A percentile compares a stretch with the other conserved stretches of the same genome.
phyloP scores from a whole-genome alignment of 2,113 vertebrate species.

The Hippocampus barbouri region DNA sequence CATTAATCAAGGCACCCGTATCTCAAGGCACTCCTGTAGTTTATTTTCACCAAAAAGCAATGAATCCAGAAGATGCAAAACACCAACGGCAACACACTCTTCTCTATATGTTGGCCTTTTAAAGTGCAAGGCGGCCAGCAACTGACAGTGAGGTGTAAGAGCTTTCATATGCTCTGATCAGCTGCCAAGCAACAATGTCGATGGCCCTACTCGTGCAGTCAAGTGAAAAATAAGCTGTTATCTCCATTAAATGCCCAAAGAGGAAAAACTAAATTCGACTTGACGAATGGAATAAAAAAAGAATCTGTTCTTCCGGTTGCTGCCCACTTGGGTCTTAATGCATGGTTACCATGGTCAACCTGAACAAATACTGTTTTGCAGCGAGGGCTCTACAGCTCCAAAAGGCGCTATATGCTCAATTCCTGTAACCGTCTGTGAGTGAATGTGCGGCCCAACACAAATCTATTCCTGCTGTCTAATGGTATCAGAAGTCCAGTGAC shows the following conservation, averaged over 20 bases:
- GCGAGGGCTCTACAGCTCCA: conserved; percentile 6
- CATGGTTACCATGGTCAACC: conserved; percentile 49
- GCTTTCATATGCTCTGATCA: conserved; percentile 45
- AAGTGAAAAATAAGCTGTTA: conserved; percentile 56
- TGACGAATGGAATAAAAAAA: conserved; percentile 38
- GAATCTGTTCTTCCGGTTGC: conserved; percentile 20
- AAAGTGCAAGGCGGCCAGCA: conserved; percentile 1
- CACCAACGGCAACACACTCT: neutral
- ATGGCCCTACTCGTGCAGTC: conserved; percentile 2
- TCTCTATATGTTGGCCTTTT: conserved; percentile 10
- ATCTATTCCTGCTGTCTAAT: conserved; percentile 49
- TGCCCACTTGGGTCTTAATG: conserved; percentile 54
- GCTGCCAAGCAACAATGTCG: conserved; percentile 12
- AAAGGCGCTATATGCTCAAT: conserved; percentile 45
- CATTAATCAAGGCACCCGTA: too few species aligned
- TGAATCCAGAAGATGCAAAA: neutral
- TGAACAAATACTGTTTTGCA: conserved; percentile 17
- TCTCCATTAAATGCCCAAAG: conserved; percentile 53
- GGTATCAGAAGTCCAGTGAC: conserved; percentile 15
- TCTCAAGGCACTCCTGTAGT: too few species aligned
- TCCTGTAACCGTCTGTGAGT: conserved; percentile 39
- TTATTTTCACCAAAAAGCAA: too few species aligned
- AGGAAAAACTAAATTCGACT: conserved; percentile 50
- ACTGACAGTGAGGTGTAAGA: conserved; percentile 17
- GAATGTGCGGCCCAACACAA: conserved; percentile 34